Evolutionary conservation across 2,113 vertebrate species (phyloP).

Genomic region (Craseonycteris thonglongyai): DNA sequence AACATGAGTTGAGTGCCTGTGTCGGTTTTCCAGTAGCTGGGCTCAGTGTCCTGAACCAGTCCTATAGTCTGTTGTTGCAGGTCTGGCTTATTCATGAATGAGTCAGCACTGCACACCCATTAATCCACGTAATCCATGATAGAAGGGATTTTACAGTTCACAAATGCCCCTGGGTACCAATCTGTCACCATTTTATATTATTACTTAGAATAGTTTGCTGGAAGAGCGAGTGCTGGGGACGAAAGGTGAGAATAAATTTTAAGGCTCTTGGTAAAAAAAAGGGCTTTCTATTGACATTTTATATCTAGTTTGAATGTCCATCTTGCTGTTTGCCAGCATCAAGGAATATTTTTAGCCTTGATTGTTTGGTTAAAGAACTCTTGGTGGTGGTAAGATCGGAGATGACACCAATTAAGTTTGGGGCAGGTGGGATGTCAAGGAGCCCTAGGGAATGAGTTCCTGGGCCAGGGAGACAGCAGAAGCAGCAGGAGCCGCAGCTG

Average conservation of each 20-base stretch:
- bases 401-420: too few species aligned
- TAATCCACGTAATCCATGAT: rapidly evolving
- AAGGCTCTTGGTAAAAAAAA: neutral
- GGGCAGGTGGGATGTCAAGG: neutral
- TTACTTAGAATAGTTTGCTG: neutral
- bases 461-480: neutral
- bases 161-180: neutral
- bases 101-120: rapidly evolving
- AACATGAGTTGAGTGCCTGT: too few species aligned
- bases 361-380: neutral
- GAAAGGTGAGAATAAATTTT: neutral
- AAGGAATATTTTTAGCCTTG: neutral
- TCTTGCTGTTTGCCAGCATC: neutral
- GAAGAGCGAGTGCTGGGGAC: neutral
- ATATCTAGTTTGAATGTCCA: rapidly evolving
- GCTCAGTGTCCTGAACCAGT: rapidly evolving
- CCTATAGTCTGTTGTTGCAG: rapidly evolving
- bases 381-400: too few species aligned
- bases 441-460: neutral
- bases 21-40: rapidly evolving
- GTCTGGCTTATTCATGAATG: neutral
- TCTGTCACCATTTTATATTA: neutral
- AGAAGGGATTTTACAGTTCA: too few species aligned
- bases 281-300: neutral
- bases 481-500: rapidly evolving